These are phyloP conservation scores for Cercopithecus mona DNA, from an alignment of 2,113 vertebrate genomes.

Conservation along the genomic window DNA sequence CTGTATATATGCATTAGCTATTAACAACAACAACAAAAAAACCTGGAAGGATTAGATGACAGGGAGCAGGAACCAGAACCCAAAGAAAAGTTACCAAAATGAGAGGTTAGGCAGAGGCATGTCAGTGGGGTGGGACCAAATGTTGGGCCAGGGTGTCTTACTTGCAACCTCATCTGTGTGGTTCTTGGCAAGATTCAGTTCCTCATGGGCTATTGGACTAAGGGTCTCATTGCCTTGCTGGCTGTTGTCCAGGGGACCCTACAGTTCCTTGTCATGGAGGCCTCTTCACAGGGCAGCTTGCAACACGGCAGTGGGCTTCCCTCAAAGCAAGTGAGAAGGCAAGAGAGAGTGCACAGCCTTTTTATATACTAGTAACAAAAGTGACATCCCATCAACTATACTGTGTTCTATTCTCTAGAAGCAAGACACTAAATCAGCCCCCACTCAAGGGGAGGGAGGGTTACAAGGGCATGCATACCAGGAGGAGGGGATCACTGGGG, in stretches of 20 bases:
- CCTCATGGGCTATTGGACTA: background rate
- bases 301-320: background rate
- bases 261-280: background rate
- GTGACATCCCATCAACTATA: background rate
- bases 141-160: too few relatives aligned
- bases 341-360: background rate
- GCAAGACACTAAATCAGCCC: background rate
- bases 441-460: background rate
- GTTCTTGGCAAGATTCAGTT: background rate
- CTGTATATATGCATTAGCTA: background rate
- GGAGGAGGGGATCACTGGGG: background rate
- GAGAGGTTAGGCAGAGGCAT: background rate
- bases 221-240: background rate
- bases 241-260: background rate
- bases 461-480: background rate
- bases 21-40: background rate
- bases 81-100: background rate
- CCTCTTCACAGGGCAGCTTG: background rate
- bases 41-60: background rate
- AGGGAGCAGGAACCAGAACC: background rate
- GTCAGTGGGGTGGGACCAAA: background rate
- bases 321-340: background rate
- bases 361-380: background rate
- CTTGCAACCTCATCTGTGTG: background rate
- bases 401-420: background rate